Evolutionary conservation across 2,797 vertebrate species (phyloP), one percentile per base, ranked within the genome.

Genomic region (Gallinago solitaria): DNA sequence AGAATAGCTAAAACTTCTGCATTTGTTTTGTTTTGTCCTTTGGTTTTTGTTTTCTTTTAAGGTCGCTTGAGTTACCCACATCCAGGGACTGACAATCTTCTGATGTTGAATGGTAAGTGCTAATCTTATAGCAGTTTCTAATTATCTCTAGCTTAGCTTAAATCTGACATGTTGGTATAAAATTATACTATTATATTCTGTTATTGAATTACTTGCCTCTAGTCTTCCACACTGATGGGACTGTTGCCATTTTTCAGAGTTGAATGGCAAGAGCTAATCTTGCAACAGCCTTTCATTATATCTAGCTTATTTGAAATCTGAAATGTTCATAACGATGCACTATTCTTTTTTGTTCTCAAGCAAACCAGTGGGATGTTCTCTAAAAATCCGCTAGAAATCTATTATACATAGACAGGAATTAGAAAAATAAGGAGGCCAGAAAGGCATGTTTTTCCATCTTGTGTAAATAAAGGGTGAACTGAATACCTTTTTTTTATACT

Each of bases 31-130:
- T 59, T 92, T 93, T 79, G n/a, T 96, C 90, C 48, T 83, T 87
- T 59, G 88, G 1, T 11, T 89, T 93, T 87, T 82, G 57, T 89
- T 95, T 89, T 94, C 96, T 95, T 96, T 97, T 98, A 98, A 99
- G 99, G 99, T 98, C 99, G 99, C 89, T 98, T 99, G 98, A 99
- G 98, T 98, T 99, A 99, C 95, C 98, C 99, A 93, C 99, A 99
- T 98, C 99, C 99, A 35, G 99, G 99, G 97, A 99, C 99, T 95
- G 99, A 99, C 96, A 99, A 99, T 98, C 99, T 99, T 95, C 98
- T 99, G 97, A 99, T 99, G 99, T 98, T 99, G 98, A 99, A 99
- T 98, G 99, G 99, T 99, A 98, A 99, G 98, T 98, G 98, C 98
- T 96, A 86, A 83, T 95, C 95, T 83, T 93, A 5, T 65, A 96